Conservation (phyloP, 1,140 invertebrate genomes). For the Orussus abietinus region DNA sequence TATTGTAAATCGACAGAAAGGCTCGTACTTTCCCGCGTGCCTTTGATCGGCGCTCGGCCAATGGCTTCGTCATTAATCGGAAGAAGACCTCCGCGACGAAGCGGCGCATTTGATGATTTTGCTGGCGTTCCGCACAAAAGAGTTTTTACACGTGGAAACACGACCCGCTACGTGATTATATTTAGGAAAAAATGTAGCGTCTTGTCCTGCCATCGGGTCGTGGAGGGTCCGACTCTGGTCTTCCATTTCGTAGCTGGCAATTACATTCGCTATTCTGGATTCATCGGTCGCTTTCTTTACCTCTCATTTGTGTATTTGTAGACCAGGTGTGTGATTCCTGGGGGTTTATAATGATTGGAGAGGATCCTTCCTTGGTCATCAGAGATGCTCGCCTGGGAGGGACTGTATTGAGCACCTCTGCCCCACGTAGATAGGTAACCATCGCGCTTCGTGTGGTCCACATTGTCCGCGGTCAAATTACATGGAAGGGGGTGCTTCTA, state of each 20-base stretch:
- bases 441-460: slow-evolving; percentile 45
- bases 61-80: slow-evolving; percentile 35
- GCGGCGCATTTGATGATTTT: slow-evolving; percentile 30
- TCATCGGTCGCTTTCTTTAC: no score
- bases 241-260: no score
- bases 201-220: no score
- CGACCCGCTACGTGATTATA: no score
- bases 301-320: no score
- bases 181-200: no score
- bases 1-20: slow-evolving; percentile 29
- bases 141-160: slow-evolving; percentile 36
- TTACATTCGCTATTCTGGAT: no score
- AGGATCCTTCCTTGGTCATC: no score
- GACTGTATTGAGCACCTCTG: slow-evolving; percentile 38
- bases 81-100: slow-evolving; percentile 21
- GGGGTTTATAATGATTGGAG: no score
- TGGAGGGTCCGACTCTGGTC: no score
- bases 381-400: no score
- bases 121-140: slow-evolving; percentile 25
- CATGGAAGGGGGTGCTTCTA: slow-evolving; percentile 47
- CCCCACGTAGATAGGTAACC: slow-evolving; percentile 29
- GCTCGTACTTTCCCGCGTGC: slow-evolving; percentile 6
- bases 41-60: slow-evolving; percentile 24
- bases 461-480: slow-evolving; percentile 47
- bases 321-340: no score